phyloP scores from a whole-genome alignment of 2,888 invertebrate genomes.

The Drosophila affinis region DNA sequence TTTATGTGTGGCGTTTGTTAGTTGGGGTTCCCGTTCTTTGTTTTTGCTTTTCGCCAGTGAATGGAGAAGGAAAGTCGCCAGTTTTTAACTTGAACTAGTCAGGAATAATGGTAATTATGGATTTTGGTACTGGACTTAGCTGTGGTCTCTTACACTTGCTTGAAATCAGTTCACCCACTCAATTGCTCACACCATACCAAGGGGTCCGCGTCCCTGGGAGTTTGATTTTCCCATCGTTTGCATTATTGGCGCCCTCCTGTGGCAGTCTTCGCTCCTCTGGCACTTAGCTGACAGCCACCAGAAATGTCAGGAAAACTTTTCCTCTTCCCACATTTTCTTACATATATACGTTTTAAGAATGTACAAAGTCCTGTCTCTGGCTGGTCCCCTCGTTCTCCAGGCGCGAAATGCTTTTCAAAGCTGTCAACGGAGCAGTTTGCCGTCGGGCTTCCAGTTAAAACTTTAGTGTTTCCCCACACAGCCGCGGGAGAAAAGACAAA shows the following conservation, averaged over 20 bases:
- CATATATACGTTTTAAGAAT: slow-evolving; percentile 40
- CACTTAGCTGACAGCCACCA: slow-evolving; percentile 34
- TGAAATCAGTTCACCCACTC: slow-evolving; percentile 34
- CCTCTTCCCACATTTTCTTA: slow-evolving; percentile 1
- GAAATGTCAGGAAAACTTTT: slow-evolving; percentile 44
- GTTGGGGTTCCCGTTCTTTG: slow-evolving; percentile 34
- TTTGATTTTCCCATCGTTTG: not conserved
- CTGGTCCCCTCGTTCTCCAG: slow-evolving; percentile 14
- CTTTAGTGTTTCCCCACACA: slow-evolving; percentile 11
- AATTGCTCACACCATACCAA: slow-evolving; percentile 16
- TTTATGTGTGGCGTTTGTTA: slow-evolving; percentile 31
- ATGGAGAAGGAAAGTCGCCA: slow-evolving; percentile 12
- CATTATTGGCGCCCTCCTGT: slow-evolving; percentile 37
- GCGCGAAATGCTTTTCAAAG: slow-evolving; percentile 51
- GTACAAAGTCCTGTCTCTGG: slow-evolving; percentile 25
- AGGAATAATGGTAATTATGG: slow-evolving; percentile 62
- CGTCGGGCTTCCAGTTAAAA: not conserved
- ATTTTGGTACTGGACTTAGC: slow-evolving; percentile 9
- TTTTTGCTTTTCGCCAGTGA: slow-evolving; percentile 34
- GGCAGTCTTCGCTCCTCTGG: slow-evolving; percentile 19
- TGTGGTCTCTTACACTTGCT: not conserved
- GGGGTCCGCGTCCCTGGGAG: slow-evolving; percentile 3
- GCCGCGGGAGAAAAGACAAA: not conserved
- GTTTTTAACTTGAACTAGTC: slow-evolving; percentile 44
- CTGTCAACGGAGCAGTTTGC: slow-evolving; percentile 30